Conservation (phyloP, 1,140 invertebrate species). For the Pteromalus puparum region DNA sequence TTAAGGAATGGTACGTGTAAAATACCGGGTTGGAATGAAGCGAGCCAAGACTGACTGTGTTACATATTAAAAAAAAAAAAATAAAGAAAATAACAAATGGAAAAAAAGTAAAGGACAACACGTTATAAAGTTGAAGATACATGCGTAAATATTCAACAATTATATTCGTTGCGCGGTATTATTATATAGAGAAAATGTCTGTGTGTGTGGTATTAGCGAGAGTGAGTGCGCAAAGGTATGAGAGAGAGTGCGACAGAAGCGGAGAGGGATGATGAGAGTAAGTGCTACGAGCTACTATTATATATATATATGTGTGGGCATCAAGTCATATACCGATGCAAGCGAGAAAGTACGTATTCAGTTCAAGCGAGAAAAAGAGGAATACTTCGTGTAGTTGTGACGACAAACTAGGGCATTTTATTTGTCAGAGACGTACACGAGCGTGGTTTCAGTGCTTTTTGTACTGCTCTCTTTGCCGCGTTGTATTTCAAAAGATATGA, state of each 20-base stretch:
- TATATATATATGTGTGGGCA: not conserved
- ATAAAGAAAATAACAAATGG: conserved; percentile 12
- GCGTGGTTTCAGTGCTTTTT: conserved; percentile 44
- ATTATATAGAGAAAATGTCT: conserved; percentile 24
- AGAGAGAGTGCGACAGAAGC: not conserved
- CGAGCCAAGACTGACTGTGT: conserved; percentile 68
- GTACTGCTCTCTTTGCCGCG: conserved; percentile 1
- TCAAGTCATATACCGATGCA: conserved; percentile 26
- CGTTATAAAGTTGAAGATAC: conserved; percentile 23
- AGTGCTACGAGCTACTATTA: conserved; percentile 16
- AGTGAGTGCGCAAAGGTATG: not conserved
- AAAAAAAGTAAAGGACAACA: not conserved
- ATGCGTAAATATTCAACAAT: conserved; percentile 8
- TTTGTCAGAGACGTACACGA: conserved; percentile 31
- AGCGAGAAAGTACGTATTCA: conserved; percentile 9
- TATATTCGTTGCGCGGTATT: conserved; percentile 19
- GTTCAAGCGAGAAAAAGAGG: not conserved
- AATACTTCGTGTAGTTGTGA: conserved; percentile 12
- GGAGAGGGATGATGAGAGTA: conserved; percentile 4
- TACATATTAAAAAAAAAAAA: conserved; percentile 51
- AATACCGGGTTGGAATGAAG: conserved; percentile 54
- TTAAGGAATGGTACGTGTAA: conserved; percentile 96
- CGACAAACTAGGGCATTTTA: conserved; percentile 39
- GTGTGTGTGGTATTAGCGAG: conserved; percentile 16
- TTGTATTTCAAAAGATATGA: not conserved